phyloP scores from a whole-genome alignment of 2,797 vertebrate species.

The Trematomus bernacchii region DNA sequence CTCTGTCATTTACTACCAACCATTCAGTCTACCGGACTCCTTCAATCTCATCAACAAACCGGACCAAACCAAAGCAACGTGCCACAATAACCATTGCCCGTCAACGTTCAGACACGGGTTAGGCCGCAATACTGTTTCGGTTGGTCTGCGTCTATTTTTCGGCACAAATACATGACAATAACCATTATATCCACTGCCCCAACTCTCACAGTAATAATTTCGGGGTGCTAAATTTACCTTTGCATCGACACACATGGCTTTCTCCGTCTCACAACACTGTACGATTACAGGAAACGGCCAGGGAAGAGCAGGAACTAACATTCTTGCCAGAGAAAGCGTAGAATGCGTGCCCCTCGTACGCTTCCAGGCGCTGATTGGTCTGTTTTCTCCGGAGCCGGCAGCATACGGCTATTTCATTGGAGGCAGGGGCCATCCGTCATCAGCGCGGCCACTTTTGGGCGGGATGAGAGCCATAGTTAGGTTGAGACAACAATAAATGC shows the following conservation, averaged over 20 bases:
- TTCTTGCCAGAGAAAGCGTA: conserved; percentile 81
- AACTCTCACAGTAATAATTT: conserved; percentile 80
- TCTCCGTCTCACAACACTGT: conserved; percentile 92
- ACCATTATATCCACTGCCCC: conserved; percentile 66
- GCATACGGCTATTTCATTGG: conserved; percentile 70
- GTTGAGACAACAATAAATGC: conserved; percentile 85
- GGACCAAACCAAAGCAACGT: conserved; percentile 90
- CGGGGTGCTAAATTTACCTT: conserved; percentile 89
- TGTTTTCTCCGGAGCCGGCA: conserved; percentile 53
- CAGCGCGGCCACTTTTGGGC: conserved; percentile 64
- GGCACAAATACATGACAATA: conserved; percentile 76
- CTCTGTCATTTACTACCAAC: conserved; percentile 69
- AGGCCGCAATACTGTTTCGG: conserved; percentile 87
- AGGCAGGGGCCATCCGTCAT: conserved; percentile 28
- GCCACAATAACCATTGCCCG: conserved; percentile 87
- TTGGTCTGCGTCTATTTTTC: conserved; percentile 75
- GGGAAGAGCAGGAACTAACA: conserved; percentile 89
- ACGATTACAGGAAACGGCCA: conserved; percentile 91
- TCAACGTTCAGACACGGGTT: conserved; percentile 84
- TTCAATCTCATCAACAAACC: conserved; percentile 88
- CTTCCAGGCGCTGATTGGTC: conserved; percentile 73
- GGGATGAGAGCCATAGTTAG: conserved; percentile 78
- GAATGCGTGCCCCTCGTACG: conserved; percentile 67
- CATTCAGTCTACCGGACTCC: conserved; percentile 79
- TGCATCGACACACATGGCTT: conserved; percentile 91